Conservation (phyloP, 2,113 vertebrate genomes). For the Dendropsophus ebraccatus region DNA sequence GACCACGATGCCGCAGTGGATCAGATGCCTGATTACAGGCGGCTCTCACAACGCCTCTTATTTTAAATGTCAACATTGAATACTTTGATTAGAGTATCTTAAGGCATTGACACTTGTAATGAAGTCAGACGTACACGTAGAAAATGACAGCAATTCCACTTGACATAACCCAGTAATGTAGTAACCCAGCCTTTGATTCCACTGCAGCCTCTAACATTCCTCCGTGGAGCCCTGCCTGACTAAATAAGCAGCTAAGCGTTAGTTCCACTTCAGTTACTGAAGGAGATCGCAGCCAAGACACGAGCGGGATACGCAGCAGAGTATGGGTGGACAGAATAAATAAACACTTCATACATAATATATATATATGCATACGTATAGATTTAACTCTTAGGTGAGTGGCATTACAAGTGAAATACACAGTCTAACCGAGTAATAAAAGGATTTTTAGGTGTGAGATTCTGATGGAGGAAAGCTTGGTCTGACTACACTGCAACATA, state of each 20-base stretch:
- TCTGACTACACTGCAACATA: no score
- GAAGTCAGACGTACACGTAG: constrained; percentile 13
- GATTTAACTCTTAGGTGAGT: neutral
- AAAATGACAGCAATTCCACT: constrained; percentile 30
- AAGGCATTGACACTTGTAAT: constrained; percentile 34
- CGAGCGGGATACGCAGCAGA: neutral
- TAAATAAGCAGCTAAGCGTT: constrained; percentile 2
- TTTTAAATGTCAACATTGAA: constrained; percentile 15
- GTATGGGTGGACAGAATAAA: constrained; percentile 20
- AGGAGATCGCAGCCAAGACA: constrained; percentile 18
- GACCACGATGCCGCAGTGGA: neutral
- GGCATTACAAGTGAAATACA: neutral
- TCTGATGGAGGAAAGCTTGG: no score
- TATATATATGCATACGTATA: neutral
- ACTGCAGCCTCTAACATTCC: neutral
- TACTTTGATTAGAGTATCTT: constrained; percentile 8
- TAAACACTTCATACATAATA: constrained; percentile 1
- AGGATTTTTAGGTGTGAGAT: no score
- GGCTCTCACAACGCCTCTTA: neutral
- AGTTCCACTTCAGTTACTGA: neutral
- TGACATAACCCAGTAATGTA: constrained; percentile 45
- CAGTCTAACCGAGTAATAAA: neutral
- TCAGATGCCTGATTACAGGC: neutral
- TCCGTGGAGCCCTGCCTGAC: neutral
- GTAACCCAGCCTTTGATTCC: neutral